Base-by-base conservation (phyloP, 2,797 vertebrate genomes). In the Leontocebus nigricollis region DNA sequence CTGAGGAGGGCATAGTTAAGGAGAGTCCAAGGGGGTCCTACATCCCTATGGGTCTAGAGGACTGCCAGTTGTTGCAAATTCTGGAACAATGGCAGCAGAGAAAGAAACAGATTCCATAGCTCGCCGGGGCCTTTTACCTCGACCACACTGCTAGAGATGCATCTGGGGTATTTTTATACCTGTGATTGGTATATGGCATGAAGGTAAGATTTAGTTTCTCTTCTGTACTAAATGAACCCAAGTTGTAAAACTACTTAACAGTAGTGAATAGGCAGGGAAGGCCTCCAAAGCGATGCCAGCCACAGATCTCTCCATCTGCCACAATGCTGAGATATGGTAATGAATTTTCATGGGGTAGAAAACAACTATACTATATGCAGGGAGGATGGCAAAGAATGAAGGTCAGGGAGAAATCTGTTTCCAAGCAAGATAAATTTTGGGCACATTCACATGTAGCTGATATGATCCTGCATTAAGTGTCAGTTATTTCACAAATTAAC, bases 311-410 rank as follows among this genome's bases (percentile, higher is more conserved):
- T 93, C 97, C 95, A 92, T 96, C 95, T 96, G 94, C 73, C 77
- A 64, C 55, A 75, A 88, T 1, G n/a, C 27, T n/a, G 87, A 59
- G 76, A 86, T 27, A 57, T 72, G 89, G 46, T 79, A 75, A 97
- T 96, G 95, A 95, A 97, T 96, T 95, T 95, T 96, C 93, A 95
- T 90, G 76, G 87, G 33, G 75, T 19, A 14, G 84, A 95, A 98
- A 97, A 94, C 81, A 88, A 30, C 52, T 57, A 50, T 55, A 50
- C 50, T 93, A 14, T 76, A 55, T 33, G 73, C 80, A 33, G 3
- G 30, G 44, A 92, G 48, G 39, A 90, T 6, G 48, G 86, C 73
- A 94, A 52, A 81, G 52, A 77, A 92, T 11, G 22, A 94, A 96
- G 96, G 50, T 90, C 96, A 97, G 20, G 46, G 44, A 86, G 73